These are phyloP conservation scores for Poliocrania exsul DNA, from an alignment of 2,797 vertebrate genomes.

Conservation along the genomic window DNA sequence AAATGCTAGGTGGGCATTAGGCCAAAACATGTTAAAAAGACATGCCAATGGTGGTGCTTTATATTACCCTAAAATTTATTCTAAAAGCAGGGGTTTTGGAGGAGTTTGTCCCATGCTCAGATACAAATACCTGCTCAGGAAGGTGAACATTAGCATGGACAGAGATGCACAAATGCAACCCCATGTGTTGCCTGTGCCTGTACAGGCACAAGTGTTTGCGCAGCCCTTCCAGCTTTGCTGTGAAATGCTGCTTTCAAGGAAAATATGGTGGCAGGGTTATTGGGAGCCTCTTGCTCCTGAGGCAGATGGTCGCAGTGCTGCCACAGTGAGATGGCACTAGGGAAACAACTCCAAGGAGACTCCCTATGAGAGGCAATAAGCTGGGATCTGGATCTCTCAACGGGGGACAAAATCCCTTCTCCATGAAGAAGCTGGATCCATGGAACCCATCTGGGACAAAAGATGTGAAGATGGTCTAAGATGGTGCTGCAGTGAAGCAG, in stretches of 20 bases:
- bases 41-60: rapidly evolving
- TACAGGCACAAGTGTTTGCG: rapidly evolving
- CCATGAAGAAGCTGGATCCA: neutral
- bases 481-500: rapidly evolving
- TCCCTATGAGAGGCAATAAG: neutral
- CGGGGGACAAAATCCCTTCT: neutral
- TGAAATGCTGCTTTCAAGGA: neutral
- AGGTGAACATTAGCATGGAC: rapidly evolving
- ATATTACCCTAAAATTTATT: neutral
- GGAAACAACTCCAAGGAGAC: neutral
- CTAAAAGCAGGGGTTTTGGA: neutral
- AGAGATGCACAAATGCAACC: rapidly evolving
- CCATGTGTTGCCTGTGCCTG: neutral
- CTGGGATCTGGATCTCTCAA: rapidly evolving
- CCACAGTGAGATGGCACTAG: rapidly evolving
- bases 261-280: neutral
- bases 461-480: neutral
- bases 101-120: neutral
- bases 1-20: neutral
- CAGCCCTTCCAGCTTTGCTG: neutral
- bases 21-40: neutral
- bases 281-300: neutral
- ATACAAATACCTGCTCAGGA: neutral
- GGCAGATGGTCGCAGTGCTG: neutral
- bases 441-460: rapidly evolving